Percentiles rank a stretch among this genome's conserved stretches.
phyloP scores from a whole-genome alignment of 2,113 vertebrate species.

The Chaetodon auriga region DNA sequence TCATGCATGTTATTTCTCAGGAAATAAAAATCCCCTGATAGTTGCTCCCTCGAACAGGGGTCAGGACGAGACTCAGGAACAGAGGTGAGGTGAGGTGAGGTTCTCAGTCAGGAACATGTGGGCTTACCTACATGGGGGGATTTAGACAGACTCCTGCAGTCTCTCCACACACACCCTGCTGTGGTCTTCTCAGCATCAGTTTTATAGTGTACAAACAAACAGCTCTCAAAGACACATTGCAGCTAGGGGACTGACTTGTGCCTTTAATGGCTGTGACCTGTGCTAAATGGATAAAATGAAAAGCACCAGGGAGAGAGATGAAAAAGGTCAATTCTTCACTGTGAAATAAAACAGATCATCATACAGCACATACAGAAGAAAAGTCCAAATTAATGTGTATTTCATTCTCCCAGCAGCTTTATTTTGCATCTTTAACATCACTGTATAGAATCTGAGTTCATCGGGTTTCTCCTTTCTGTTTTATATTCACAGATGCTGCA shows the following conservation, averaged over 20 bases:
- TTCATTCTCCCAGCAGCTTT: neutral
- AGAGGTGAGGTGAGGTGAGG: neutral
- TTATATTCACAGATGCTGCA: conserved; percentile 48
- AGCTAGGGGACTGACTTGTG: neutral
- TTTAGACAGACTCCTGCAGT: conserved; percentile 30
- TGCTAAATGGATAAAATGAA: neutral
- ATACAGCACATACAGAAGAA: neutral
- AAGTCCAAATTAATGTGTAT: conserved; percentile 2
- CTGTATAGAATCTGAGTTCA: neutral
- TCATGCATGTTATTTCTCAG: neutral
- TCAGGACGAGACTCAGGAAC: conserved; percentile 14
- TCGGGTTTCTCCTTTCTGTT: conserved; percentile 6
- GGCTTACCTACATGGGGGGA: conserved; percentile 19
- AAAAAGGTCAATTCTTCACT: neutral
- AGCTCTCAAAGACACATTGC: neutral
- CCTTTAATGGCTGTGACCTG: neutral
- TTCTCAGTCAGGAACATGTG: conserved; percentile 25
- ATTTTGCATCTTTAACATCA: neutral
- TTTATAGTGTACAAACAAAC: conserved; percentile 5
- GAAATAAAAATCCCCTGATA: neutral
- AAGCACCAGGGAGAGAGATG: neutral
- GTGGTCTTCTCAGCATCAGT: conserved; percentile 15
- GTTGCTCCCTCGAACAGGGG: neutral
- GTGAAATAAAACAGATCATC: neutral
- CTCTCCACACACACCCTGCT: conserved; percentile 22